These are phyloP conservation scores for Sebastes schlegelii DNA, from an alignment of 2,113 vertebrate species.

Conservation along the genomic window DNA sequence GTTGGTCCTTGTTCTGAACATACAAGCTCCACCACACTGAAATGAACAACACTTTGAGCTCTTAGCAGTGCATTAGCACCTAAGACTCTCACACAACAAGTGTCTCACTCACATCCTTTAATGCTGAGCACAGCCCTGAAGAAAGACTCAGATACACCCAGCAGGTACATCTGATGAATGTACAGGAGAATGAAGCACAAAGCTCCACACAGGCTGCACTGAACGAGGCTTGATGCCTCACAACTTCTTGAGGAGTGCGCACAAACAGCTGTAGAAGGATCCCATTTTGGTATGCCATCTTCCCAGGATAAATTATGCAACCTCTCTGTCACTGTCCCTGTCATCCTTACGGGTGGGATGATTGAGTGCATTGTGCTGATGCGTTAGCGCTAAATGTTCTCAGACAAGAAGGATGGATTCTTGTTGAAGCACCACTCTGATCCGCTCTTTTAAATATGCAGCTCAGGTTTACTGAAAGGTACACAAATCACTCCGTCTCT, in stretches of 20 bases:
- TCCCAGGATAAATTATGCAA: constrained; percentile 58
- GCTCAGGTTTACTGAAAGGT: constrained; percentile 49
- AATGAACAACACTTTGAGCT: constrained; percentile 26
- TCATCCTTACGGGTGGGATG: constrained; percentile 46
- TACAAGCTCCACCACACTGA: neutral
- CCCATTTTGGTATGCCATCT: constrained; percentile 53
- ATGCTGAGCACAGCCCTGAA: constrained; percentile 35
- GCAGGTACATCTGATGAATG: constrained; percentile 56
- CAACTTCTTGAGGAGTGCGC: constrained; percentile 24
- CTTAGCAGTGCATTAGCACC: constrained; percentile 16
- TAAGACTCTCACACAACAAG: constrained; percentile 7
- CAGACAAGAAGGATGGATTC: constrained; percentile 47
- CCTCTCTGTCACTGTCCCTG: constrained; percentile 59
- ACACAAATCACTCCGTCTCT: constrained; percentile 46
- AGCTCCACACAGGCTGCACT: constrained; percentile 36
- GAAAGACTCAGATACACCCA: constrained; percentile 33
- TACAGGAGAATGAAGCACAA: constrained; percentile 38
- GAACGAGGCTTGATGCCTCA: constrained; percentile 39
- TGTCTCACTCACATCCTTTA: constrained; percentile 24
- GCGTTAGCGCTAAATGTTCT: constrained; percentile 57
- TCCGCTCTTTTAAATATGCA: constrained; percentile 46
- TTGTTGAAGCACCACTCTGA: constrained; percentile 35
- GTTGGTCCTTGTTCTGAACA: constrained; percentile 8
- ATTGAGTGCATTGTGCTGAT: constrained; percentile 56
- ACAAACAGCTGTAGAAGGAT: constrained; percentile 50